Evolutionary conservation across 2,797 vertebrate genomes (phyloP).

Genomic region (Coranthus polyacanthus): DNA sequence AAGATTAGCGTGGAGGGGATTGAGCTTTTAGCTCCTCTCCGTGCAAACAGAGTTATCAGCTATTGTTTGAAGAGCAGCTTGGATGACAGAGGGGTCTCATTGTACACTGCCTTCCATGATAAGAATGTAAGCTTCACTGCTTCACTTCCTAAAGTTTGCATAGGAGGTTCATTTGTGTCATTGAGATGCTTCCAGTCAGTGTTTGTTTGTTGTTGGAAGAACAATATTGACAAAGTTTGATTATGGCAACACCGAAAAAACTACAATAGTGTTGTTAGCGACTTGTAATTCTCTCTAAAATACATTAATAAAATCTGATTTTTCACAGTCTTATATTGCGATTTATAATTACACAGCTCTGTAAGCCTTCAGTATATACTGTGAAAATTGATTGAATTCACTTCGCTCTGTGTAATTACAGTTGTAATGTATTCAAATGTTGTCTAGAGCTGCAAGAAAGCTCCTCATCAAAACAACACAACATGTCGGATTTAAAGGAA

Average conservation of each 20-base stretch:
- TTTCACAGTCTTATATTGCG: constrained; percentile 14
- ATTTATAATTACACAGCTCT: constrained; percentile 29
- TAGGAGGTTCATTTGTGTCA: constrained; percentile 59
- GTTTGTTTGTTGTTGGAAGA: constrained; percentile 60
- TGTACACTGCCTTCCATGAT: constrained; percentile 62
- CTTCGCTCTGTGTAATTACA: constrained; percentile 26
- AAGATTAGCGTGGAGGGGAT: constrained; percentile 68
- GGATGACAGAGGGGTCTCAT: constrained; percentile 67
- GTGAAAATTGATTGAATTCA: constrained; percentile 40
- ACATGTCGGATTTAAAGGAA: constrained; percentile 14
- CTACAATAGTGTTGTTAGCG: constrained; percentile 47
- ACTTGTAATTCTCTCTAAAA: constrained; percentile 47
- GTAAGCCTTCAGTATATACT: constrained; percentile 18
- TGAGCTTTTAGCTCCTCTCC: constrained; percentile 58
- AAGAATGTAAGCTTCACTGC: constrained; percentile 49
- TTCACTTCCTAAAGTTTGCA: constrained; percentile 38
- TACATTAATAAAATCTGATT: constrained; percentile 23
- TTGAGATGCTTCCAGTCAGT: constrained; percentile 56
- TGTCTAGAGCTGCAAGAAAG: constrained; percentile 30
- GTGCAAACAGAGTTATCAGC: constrained; percentile 78
- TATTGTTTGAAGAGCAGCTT: constrained; percentile 75
- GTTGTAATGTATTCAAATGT: constrained; percentile 12
- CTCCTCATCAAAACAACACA: constrained; percentile 31
- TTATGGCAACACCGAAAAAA: constrained; percentile 36
- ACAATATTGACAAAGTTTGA: constrained; percentile 62